Evolutionary conservation across 2,888 invertebrate species (phyloP).

Genomic region (Drosophila ustulata): DNA sequence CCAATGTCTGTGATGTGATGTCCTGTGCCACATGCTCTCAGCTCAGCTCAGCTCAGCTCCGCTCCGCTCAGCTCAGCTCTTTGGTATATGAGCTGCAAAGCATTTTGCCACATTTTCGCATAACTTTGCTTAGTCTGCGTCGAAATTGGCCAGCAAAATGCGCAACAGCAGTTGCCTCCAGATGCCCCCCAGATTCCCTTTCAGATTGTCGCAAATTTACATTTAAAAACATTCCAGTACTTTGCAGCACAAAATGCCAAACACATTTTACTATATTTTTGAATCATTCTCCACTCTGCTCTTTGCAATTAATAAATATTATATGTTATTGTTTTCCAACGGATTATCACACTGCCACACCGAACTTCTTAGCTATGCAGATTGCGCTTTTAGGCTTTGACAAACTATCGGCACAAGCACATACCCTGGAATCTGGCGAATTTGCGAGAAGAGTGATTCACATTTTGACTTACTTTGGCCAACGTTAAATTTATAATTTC

Average conservation of each 20-base stretch:
- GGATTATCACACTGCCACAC: not conserved
- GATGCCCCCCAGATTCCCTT: too few relatives aligned
- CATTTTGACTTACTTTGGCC: not conserved
- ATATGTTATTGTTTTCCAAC: not conserved
- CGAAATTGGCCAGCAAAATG: slow-evolving; percentile 14
- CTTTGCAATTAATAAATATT: not conserved
- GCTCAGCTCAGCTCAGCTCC: not conserved
- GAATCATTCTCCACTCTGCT: not conserved
- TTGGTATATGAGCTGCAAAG: slow-evolving; percentile 56
- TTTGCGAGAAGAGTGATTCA: not conserved
- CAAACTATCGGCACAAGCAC: not conserved
- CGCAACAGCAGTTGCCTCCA: not conserved
- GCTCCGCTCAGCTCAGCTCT: too few relatives aligned
- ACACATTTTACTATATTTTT: not conserved
- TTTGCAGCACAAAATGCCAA: not conserved
- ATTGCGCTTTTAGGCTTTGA: not conserved
- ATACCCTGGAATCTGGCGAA: not conserved
- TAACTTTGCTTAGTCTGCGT: slow-evolving; percentile 32
- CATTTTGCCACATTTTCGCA: slow-evolving; percentile 62
- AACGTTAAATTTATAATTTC: too few relatives aligned
- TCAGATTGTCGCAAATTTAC: not conserved
- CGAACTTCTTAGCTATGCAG: not conserved
- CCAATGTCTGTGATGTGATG: slow-evolving; percentile 17
- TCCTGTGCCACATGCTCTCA: slow-evolving; percentile 42
- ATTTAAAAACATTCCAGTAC: not conserved